Evolutionary conservation across 2,113 vertebrate species (phyloP).

Genomic region (Baryphthengus martii): DNA sequence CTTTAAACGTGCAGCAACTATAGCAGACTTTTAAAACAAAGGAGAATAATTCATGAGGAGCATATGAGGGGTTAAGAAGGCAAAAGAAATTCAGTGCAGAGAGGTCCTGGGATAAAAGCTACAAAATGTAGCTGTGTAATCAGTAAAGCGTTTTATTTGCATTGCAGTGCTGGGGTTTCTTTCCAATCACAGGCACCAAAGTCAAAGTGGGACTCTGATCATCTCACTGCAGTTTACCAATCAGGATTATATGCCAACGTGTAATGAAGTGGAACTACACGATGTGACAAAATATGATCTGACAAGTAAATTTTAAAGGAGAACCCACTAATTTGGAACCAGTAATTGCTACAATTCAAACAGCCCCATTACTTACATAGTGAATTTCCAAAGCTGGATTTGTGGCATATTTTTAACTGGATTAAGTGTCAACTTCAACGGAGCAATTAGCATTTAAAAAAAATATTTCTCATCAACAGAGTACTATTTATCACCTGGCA

Average conservation of each 20-base stretch:
- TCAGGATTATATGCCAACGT: neutral
- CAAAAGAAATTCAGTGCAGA: neutral
- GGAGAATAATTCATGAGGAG: neutral
- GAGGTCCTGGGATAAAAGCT: neutral
- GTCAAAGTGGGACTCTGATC: neutral
- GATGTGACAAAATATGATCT: conserved; percentile 49
- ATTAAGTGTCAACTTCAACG: conserved; percentile 66
- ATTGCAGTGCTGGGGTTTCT: neutral
- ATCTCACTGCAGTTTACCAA: neutral
- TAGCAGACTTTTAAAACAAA: neutral
- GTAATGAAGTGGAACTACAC: neutral
- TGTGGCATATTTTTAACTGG: conserved; percentile 49
- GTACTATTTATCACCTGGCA: conserved; percentile 75
- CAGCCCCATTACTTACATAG: conserved; percentile 46
- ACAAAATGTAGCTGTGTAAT: neutral
- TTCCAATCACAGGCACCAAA: neutral
- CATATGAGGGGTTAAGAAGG: neutral
- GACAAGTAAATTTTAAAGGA: conserved; percentile 50
- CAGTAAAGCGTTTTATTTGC: neutral
- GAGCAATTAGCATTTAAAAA: conserved; percentile 68
- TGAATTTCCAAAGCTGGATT: conserved; percentile 65
- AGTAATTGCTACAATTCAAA: conserved; percentile 62
- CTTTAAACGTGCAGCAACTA: neutral
- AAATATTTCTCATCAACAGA: conserved; percentile 72
- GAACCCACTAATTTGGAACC: conserved; percentile 50